Base-by-base conservation (phyloP, 2,113 vertebrate species). In the Macquaria australasica region DNA sequence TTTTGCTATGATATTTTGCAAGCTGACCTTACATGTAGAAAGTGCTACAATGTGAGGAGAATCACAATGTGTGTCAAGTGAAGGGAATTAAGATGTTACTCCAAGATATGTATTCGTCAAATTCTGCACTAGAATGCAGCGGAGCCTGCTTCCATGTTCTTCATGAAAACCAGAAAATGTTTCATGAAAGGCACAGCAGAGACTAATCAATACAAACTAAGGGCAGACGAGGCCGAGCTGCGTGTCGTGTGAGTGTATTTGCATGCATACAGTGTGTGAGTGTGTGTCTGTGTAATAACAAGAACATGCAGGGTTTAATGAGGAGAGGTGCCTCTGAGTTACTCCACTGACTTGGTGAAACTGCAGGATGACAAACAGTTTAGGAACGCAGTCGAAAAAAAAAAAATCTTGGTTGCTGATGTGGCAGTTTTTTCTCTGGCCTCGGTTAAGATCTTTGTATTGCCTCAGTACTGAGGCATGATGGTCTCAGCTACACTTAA, bases 1-100 rank as follows among this genome's bases (percentile, higher is more conserved):
- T 87, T 83, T 86, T 90, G 71, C 88, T 79, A 69, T 70, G 53
- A 75, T 85, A 81, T 72, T 83, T 85, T 89, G 87, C 75, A 62
- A 62, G 50, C 53, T 68, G 68, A 81, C 41, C 64, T 71, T 81
- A 31, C 9, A 45, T 25, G 39, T 12, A 20, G 72, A 73, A 88
- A 89, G 83, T 68, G 72, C 59, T 74, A 76, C 73, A 85, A 50
- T 41, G 28, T 70, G 21, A 74, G 7, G 55, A 73, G 71, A 74
- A 74, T 71, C 60, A 28, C 16, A 73, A 43, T 28, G 25, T 21
- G 25, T 45, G 51, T 77, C 12, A 58, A 59, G 31, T 18, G 7
- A 75, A 87, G 45, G 72, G 64, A 77, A 73, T 63, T 63, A 79
- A 53, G 23, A 81, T 21, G 25, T 28, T 71, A 12, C 21, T 62